Evolutionary conservation across 2,888 invertebrate genomes (phyloP), one percentile per base, ranked within the genome.

Genomic region (Nemotelus pantherinus): DNA sequence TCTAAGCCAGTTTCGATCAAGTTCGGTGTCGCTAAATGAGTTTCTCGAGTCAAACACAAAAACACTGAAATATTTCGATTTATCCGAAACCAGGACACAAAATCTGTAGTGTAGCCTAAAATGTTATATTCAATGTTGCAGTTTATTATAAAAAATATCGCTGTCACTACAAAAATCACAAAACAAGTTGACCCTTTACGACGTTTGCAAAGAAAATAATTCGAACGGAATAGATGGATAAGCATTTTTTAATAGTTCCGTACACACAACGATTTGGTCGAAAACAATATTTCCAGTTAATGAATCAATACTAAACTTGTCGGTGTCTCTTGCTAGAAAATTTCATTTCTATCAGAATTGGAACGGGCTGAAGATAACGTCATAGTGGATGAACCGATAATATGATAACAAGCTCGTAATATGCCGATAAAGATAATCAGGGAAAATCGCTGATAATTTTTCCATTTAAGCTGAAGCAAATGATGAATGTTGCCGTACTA

Each of bases 51-150:
- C 7, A 60, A 58, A n/a, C 45, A 47, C 10, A 72, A 48, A 7
- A 64, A 63, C 9, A n/a, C 7, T 3, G 75, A 75, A 50, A 75
- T 64, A 75, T 75, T 75, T 10, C 75, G 75, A 64, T 75, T 47
- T 7, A 9, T 48, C 44, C 64, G 75, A 58, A 58, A 72, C 72
- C 72, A 72, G 25, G 72, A 72, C 5, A 72, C 47, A 45, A 58
- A 57, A 45, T 60, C 60, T 5, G 72, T 47, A 3, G 60, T n/a
- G n/a, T 25, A n/a, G 2, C 60, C 58, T 25, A 58, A 7, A 10
- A 72, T 0, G 25, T 45, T 45, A 7, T 58, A 47, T 25, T 72
- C 58, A 45, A 72, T 5, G n/a, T 58, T 6, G 3, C 58, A 4
- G 3, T 58, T 3, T n/a, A 60, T 58, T 58, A 72, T 25, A 47